Base-by-base conservation (phyloP, 2,113 vertebrate genomes). In the Heteronetta atricapilla region DNA sequence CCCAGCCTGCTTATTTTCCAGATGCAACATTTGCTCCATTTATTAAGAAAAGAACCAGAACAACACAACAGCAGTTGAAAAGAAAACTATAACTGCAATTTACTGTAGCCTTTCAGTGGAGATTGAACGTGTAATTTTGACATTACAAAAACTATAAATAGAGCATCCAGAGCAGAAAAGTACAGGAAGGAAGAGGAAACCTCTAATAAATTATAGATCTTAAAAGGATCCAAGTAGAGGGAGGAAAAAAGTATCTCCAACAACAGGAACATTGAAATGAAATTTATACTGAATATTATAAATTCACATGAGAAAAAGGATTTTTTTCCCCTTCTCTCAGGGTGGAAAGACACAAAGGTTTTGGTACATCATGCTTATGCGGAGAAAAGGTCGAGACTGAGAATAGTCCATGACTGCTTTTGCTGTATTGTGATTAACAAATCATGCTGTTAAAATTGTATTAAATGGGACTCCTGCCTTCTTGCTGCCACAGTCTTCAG, bases 121-220 rank as follows among this genome's bases (percentile, higher is more conserved):
- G 38, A 40, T 86, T 62, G 73, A 86, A 60, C 18, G 34, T 22
- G 22, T 78, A 58, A 88, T 94, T 91, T 70, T 90, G 67, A 33
- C 29, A 66, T 50, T 59, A 67, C 23, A n/a, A 76, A 70, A 46
- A 21, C 20, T 93, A 95, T 86, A 78, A 94, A 92, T 86, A 94
- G 76, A 86, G 34, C 14, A 74, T 13, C 12, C 50, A 86, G 31
- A 67, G n/a, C 21, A 90, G 79, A 92, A 90, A 79, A 84, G 31
- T 38, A 74, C 88, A 92, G 90, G 83, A 95, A 94, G 86, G 64
- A 96, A 96, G 56, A 86, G 53, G 75, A 91, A 94, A 83, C 17
- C 21, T 82, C 63, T 86, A 86, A 86, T 89, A 83, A 93, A 93
- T 90, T 88, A 81, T 38, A 46, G 59, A 52, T 63, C 62, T 93